Percentiles rank a stretch among this genome's conserved stretches.
Conservation (phyloP, 2,888 invertebrate genomes). For the Cephus pulcher region DNA sequence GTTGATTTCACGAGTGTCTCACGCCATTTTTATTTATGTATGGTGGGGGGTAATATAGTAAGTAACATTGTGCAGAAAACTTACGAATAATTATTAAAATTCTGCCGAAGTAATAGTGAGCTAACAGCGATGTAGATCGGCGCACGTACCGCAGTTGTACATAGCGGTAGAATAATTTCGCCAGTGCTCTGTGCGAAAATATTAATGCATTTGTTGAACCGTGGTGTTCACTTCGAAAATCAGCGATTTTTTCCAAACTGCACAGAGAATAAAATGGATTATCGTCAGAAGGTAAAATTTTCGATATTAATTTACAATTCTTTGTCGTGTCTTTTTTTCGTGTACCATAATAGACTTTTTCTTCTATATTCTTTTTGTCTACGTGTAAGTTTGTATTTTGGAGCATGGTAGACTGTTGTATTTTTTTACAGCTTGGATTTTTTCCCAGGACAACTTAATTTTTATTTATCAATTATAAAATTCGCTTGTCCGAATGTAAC, state of each 20-base stretch:
- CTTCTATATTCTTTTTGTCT: not conserved
- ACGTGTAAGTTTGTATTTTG: not conserved
- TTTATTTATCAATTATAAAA: not conserved
- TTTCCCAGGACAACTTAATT: not conserved
- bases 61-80: constrained; percentile 28
- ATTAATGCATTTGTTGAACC: constrained; percentile 47
- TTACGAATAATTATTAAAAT: constrained; percentile 17
- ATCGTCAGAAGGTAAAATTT: constrained; percentile 51
- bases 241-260: constrained; percentile 42
- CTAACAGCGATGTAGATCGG: constrained; percentile 21
- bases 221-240: constrained; percentile 41
- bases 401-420: not conserved
- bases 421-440: not conserved
- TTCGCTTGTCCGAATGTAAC: not conserved
- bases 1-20: constrained; percentile 29
- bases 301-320: not conserved
- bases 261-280: constrained; percentile 53
- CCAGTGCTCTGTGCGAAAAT: constrained; percentile 26
- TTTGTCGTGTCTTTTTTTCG: not conserved
- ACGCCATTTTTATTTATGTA: constrained; percentile 47
- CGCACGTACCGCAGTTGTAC: constrained; percentile 7
- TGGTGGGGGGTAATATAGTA: constrained; percentile 37
- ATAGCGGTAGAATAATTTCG: constrained; percentile 23
- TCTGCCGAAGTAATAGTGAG: constrained; percentile 8
- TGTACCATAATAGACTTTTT: not conserved